These are phyloP conservation scores for Squalus acanthias DNA, from an alignment of 2,797 vertebrate species.

Conservation along the genomic window DNA sequence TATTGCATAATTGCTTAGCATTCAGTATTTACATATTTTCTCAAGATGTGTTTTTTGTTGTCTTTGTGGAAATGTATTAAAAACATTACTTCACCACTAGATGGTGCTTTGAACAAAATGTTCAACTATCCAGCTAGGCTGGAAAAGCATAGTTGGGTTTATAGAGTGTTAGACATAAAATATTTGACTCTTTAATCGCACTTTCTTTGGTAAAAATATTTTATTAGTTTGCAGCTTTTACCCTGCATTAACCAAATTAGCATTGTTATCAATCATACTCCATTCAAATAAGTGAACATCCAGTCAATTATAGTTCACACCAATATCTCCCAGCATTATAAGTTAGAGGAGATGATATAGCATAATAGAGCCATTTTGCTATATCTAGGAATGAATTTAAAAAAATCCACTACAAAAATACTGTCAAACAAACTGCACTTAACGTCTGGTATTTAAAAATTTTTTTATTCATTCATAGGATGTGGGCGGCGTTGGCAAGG, in stretches of 20 bases:
- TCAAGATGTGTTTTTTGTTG: not conserved
- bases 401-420: not conserved
- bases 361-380: not conserved
- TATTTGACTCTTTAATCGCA: not conserved
- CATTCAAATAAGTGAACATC: not conserved
- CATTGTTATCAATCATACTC: not conserved
- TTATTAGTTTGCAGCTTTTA: not conserved
- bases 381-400: not conserved
- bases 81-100: not conserved
- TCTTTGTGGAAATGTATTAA: not conserved
- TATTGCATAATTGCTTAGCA: not conserved
- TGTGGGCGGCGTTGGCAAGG: not conserved
- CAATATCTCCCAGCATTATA: not conserved
- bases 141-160: not conserved
- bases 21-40: not conserved
- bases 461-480: not conserved
- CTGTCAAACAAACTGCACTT: not conserved
- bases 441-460: not conserved
- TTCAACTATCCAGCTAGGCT: not conserved
- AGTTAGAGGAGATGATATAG: not conserved
- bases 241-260: no score
- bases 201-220: not conserved
- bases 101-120: slow-evolving; percentile 21
- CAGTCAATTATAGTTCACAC: not conserved
- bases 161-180: not conserved